Evolutionary conservation across 1,140 invertebrate genomes (phyloP), one percentile per base, ranked within the genome.

Genomic region (Bombyx mandarina): DNA sequence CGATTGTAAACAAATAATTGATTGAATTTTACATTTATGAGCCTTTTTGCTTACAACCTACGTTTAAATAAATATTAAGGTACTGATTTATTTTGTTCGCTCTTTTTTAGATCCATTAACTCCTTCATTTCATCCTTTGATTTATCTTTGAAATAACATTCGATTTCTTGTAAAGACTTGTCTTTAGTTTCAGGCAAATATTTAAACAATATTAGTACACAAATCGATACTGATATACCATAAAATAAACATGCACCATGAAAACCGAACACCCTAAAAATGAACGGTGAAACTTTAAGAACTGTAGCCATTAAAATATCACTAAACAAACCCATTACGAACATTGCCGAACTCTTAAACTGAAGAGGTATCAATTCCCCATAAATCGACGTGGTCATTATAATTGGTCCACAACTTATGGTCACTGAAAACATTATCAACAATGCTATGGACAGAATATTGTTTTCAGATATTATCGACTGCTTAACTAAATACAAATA

Each of bases 141-240:
- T 49, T 56, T 56, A 43, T 63, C 45, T 45, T 48, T 59, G 48
- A 63, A 61, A 56, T 57, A 64, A 49, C 60, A 59, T 60, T 73
- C 65, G 26, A 73, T 66, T 60, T 73, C 70, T 57, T 67, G 54
- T 9, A 73, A 50, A 7, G 58, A 64, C 42, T 65, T 73, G 47
- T 73, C 67, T 57, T 70, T 73, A 8, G 65, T 73, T 51, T 73
- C 67, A 6, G 70, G 67, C 43, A 73, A 60, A 46, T 62, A 59
- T 46, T 58, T 63, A 52, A 61, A 67, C 42, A 66, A 58, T 43
- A 67, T 12, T 42, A 60, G 47, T 26, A 49, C 49, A 59, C 58
- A 69, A 46, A 61, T 22, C 8, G 58, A 47, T 7, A 60, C 52
- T 12, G 59, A 45, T 8, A 67, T 10, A 26, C 54, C 65, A 56